These are phyloP conservation scores for Pteria penguin DNA, from an alignment of 2,888 invertebrate species.

Conservation along the genomic window DNA sequence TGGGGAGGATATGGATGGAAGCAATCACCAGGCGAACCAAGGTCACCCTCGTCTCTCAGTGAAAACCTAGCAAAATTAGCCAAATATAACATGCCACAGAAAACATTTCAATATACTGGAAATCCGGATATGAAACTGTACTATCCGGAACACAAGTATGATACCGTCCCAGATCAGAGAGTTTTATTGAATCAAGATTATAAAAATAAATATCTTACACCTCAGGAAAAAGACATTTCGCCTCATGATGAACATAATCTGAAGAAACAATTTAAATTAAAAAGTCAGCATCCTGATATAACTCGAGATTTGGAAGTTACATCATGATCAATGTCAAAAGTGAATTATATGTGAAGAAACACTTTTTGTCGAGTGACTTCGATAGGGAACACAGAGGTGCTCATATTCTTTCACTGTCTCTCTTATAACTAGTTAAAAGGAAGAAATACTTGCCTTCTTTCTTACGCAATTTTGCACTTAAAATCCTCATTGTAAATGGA, in stretches of 20 bases:
- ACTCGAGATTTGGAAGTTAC: conserved; percentile 42
- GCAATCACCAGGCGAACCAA: conserved; percentile 12
- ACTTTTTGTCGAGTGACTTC: no score
- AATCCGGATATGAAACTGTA: conserved; percentile 41
- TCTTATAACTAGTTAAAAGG: no score
- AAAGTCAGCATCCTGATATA: conserved; percentile 43
- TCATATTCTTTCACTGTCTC: no score
- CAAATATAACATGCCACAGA: conserved; percentile 38
- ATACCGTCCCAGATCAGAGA: conserved; percentile 34
- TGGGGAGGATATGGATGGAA: conserved; percentile 45
- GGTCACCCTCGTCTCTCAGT: conserved; percentile 26
- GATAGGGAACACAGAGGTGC: no score
- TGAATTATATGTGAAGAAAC: no score
- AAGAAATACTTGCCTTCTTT: no score
- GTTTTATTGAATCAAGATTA: conserved; percentile 32
- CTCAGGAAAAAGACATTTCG: conserved; percentile 19
- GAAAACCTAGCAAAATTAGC: conserved; percentile 45
- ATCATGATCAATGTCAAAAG: no score
- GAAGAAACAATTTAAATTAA: conserved; percentile 34
- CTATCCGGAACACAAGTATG: conserved; percentile 36
- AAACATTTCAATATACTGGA: conserved; percentile 16
- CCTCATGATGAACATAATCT: conserved; percentile 28
- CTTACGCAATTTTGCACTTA: no score
- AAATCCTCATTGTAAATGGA: no score
- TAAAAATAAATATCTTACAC: conserved; percentile 38